Conservation (phyloP, 2,113 vertebrate genomes). For the Blennius ocellaris region DNA sequence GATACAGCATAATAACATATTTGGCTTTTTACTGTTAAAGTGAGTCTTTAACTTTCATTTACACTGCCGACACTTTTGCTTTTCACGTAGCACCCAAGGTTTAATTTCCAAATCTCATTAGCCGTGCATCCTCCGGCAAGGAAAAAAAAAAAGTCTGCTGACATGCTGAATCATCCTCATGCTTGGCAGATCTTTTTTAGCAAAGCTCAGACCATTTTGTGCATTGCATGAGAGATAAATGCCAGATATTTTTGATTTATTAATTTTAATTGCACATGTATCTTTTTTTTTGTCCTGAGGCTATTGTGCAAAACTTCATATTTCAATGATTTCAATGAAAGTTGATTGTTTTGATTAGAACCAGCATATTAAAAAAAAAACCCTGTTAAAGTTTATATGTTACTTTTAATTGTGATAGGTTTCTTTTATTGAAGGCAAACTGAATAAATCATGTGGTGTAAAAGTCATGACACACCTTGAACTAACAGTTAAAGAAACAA, state of each 20-base stretch:
- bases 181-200: neutral
- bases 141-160: constrained; percentile 26
- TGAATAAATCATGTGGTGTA: neutral
- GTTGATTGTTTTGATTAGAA: too few species aligned
- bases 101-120: constrained; percentile 18
- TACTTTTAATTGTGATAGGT: neutral
- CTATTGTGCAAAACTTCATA: constrained; percentile 13
- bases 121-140: constrained; percentile 1
- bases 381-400: neutral
- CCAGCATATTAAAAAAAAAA: too few species aligned
- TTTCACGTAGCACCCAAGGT: neutral
- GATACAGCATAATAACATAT: neutral
- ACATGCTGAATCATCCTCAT: constrained; percentile 27
- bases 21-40: constrained; percentile 1
- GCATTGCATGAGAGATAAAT: neutral
- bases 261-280: neutral
- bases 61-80: neutral
- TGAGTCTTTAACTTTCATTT: neutral
- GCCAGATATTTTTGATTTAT: constrained; percentile 24
- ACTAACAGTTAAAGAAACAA: neutral
- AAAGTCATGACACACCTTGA: neutral
- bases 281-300: neutral
- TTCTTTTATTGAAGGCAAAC: neutral
- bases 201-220: constrained; percentile 1
- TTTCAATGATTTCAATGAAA: too few species aligned